Base-by-base conservation (phyloP, 2,888 invertebrate species). In the Oxyscelio sp. region DNA sequence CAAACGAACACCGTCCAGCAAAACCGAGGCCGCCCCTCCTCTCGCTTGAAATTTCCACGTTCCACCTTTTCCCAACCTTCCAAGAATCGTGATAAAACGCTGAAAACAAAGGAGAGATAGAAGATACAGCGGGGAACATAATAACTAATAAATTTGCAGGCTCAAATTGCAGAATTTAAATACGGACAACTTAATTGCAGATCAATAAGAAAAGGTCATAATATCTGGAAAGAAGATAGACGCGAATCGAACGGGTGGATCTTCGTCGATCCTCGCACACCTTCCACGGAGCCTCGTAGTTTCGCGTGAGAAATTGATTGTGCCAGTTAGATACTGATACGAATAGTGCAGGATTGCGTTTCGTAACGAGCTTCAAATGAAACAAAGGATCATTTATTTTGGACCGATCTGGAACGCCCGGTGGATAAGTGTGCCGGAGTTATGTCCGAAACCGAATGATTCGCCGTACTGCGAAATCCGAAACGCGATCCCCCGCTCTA, bases 251-350 rank as follows among this genome's bases (percentile, higher is more conserved):
- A 54, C 54, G 54, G 61, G 70, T 58, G 82, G 58, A 82, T 82
- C 82, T 77, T 82, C 75, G 66, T 6, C 48, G 68, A 68, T 78
- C 61, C 54, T 65, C 45, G 65, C 70, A 65, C 74, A 66, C 74
- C 78, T 85, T 78, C 78, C 65, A 78, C 70, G 17, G 13, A 24
- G 40, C 52, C 31, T 40, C 31, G 59, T 22, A 21, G 59, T 54
- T 48, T 58, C 79, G 68, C 84, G 80, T 84, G 84, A 84, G 80
- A 84, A 84, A 19, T 50, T 38, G 84, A 84, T 84, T 84, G 84
- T 77, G 22, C 80, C 48, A 70, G 80, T 84, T 84, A 61, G 80
- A 84, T 80, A 84, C 34, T 17, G 54, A 79, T 59, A 34, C 45
- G 70, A 84, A 84, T 84, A 84, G 66, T 78, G 22, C 38, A 17